phyloP scores from a whole-genome alignment of 2,113 vertebrate genomes.

The Verasper variegatus region DNA sequence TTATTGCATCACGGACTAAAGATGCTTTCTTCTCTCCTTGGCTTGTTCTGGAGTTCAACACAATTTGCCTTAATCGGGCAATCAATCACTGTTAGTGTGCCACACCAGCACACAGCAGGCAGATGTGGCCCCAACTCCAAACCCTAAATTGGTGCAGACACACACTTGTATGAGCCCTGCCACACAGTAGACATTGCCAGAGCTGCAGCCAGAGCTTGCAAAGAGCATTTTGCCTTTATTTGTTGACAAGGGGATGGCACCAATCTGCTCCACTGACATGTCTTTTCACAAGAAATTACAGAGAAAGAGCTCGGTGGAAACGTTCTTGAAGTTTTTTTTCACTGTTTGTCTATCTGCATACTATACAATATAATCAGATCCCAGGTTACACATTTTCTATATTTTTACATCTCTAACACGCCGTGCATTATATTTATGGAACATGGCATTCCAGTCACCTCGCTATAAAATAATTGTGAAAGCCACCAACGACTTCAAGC shows the following conservation, averaged over 20 bases:
- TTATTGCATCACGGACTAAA: constrained; percentile 64
- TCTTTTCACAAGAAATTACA: constrained; percentile 67
- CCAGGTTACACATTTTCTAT: constrained; percentile 21
- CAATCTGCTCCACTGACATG: constrained; percentile 62
- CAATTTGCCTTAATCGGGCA: constrained; percentile 71
- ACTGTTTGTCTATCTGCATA: constrained; percentile 40
- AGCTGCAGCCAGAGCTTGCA: constrained; percentile 44
- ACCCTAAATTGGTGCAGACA: constrained; percentile 70
- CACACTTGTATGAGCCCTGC: constrained; percentile 51
- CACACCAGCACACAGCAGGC: constrained; percentile 63
- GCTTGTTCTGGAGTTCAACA: constrained; percentile 69
- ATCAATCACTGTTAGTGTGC: constrained; percentile 77
- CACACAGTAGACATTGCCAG: constrained; percentile 55
- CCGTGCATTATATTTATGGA: neutral
- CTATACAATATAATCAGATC: constrained; percentile 42
- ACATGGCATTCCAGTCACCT: neutral
- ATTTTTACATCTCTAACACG: neutral
- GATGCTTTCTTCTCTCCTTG: constrained; percentile 58
- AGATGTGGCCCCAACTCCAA: constrained; percentile 67
- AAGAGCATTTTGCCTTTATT: constrained; percentile 61
- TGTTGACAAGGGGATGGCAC: constrained; percentile 57
- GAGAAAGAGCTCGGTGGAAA: constrained; percentile 45
- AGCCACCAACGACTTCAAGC: neutral
- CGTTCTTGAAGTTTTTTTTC: constrained; percentile 35
- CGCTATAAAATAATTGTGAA: neutral